Evolutionary conservation across 2,113 vertebrate genomes (phyloP).

Genomic region (Anolis carolinensis): DNA sequence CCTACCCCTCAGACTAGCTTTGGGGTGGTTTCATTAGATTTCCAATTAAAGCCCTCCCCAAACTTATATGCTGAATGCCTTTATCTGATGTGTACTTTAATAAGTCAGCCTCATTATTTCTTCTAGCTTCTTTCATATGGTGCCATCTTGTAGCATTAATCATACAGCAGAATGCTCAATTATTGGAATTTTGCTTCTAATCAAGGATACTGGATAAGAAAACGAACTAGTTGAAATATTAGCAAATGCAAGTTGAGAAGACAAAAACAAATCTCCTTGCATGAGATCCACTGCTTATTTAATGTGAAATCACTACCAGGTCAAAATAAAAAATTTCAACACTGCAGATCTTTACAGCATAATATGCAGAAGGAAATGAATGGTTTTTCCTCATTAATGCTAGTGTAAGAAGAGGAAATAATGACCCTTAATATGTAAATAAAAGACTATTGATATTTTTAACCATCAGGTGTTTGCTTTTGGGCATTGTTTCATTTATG

Average conservation of each 20-base stretch:
- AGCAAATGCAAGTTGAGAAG: slow-evolving; percentile 5
- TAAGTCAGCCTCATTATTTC: slow-evolving; percentile 27
- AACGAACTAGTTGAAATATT: slow-evolving; percentile 21
- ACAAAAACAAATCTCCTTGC: neutral
- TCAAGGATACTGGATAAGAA: slow-evolving; percentile 6
- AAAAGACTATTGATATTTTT: neutral
- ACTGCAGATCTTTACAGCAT: neutral
- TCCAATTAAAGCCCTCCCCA: neutral
- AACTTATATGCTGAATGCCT: slow-evolving; percentile 1
- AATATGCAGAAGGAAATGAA: neutral
- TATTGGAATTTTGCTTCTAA: slow-evolving; percentile 41
- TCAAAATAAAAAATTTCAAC: neutral
- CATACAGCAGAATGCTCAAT: neutral
- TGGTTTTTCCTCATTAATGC: neutral
- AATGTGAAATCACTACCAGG: neutral
- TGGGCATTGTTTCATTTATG: neutral
- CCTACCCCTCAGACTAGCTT: neutral
- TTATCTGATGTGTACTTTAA: neutral
- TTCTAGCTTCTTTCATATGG: neutral
- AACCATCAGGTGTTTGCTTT: slow-evolving; percentile 24
- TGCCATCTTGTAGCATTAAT: neutral
- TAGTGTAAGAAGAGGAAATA: neutral
- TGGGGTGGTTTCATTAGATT: slow-evolving; percentile 14
- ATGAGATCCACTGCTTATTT: neutral
- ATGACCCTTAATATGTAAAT: neutral